These are phyloP conservation scores for Triops longicaudatus DNA, from an alignment of 1,140 invertebrate species.

Conservation along the genomic window DNA sequence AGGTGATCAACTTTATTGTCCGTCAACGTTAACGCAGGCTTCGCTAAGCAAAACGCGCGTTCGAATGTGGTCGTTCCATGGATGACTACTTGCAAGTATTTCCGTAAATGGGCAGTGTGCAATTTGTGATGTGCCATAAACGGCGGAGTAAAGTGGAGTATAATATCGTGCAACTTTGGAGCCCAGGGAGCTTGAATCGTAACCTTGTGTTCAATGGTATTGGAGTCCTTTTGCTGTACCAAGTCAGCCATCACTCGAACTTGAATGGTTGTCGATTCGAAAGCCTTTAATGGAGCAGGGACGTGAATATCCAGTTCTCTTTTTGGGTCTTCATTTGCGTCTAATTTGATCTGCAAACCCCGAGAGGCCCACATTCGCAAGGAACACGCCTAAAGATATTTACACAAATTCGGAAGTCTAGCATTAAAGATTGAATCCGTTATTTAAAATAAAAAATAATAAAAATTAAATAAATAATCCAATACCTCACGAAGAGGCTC, in stretches of 20 bases:
- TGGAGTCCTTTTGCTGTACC: slow-evolving; percentile 54
- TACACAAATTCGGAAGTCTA: neutral
- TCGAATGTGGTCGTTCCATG: slow-evolving; percentile 49
- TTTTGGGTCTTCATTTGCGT: slow-evolving; percentile 36
- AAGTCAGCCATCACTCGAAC: slow-evolving; percentile 61
- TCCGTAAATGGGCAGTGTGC: slow-evolving; percentile 68
- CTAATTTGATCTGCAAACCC: slow-evolving; percentile 41
- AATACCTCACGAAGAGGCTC: slow-evolving; percentile 38
- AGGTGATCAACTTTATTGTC: neutral
- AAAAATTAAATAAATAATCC: too few species aligned
- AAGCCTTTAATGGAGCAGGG: slow-evolving; percentile 57
- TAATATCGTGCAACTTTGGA: slow-evolving; percentile 53
- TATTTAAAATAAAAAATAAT: neutral
- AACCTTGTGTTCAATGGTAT: slow-evolving; percentile 61
- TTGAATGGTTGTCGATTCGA: slow-evolving; percentile 52
- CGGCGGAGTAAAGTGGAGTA: slow-evolving; percentile 69
- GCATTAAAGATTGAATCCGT: neutral
- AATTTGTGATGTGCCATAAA: slow-evolving; percentile 67
- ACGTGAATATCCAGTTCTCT: slow-evolving; percentile 51
- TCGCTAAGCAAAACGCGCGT: neutral
- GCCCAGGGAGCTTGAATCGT: slow-evolving; percentile 66
- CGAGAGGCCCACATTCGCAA: slow-evolving; percentile 44
- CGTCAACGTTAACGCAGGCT: neutral
- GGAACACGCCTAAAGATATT: slow-evolving; percentile 40
- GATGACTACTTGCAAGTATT: slow-evolving; percentile 69